Conservation (phyloP, 1,140 invertebrate genomes). For the Ladona fulva region DNA sequence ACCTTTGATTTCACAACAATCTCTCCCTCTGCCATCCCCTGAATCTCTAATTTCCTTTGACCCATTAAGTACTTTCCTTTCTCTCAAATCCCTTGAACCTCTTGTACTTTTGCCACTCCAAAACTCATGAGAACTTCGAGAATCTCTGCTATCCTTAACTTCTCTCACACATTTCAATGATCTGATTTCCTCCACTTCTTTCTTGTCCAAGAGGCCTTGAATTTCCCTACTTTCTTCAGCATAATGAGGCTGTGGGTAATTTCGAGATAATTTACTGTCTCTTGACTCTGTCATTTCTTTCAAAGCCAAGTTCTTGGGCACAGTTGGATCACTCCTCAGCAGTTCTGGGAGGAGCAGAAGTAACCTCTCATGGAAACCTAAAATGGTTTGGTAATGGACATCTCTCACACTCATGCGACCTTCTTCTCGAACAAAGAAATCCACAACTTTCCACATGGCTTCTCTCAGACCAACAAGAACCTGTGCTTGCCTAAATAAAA, state of each 20-base stretch:
- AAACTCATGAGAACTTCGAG: not conserved
- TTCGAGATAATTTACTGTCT: not conserved
- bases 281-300: not conserved
- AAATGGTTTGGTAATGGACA: not conserved
- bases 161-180: not conserved
- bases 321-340: not conserved
- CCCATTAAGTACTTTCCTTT: not conserved
- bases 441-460: slow-evolving; percentile 41
- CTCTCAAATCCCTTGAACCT: not conserved
- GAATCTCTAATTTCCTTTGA: not conserved
- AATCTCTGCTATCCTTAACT: not conserved
- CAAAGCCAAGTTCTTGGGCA: not conserved
- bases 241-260: not conserved
- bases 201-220: not conserved
- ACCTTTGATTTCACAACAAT: not conserved
- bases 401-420: slow-evolving; percentile 15
- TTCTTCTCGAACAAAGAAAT: slow-evolving; percentile 42
- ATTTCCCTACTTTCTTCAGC: not conserved
- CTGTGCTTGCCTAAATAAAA: slow-evolving; percentile 35
- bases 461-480: slow-evolving; percentile 38
- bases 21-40: not conserved
- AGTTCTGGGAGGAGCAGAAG: not conserved
- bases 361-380: not conserved
- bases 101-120: not conserved
- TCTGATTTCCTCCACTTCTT: not conserved